Evolutionary conservation across 2,888 invertebrate species (phyloP).

Genomic region (Drosophila peninsularis): DNA sequence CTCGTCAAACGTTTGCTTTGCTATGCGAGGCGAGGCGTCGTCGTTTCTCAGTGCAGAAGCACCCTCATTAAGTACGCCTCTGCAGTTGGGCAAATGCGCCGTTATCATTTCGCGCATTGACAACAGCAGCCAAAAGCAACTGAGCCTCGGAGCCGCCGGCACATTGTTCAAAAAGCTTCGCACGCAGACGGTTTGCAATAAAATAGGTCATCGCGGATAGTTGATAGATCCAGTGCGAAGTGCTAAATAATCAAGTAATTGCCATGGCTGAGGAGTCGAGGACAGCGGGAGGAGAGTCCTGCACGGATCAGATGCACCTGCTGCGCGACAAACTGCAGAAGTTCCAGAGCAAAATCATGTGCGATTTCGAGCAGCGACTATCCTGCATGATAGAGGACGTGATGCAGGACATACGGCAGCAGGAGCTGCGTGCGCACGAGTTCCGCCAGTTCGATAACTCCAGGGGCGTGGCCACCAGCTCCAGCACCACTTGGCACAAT

Average conservation of each 20-base stretch:
- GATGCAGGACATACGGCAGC: conserved; percentile 80
- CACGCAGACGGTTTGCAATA: conserved; percentile 35
- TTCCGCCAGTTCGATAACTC: conserved; percentile 74
- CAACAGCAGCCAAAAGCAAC: conserved; percentile 35
- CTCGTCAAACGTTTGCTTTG: conserved; percentile 2
- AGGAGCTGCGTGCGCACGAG: conserved; percentile 79
- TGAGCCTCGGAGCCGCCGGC: conserved; percentile 6
- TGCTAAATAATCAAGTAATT: no score
- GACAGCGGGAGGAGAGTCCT: conserved; percentile 3
- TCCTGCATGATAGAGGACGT: conserved; percentile 81
- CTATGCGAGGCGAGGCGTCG: conserved; percentile 6
- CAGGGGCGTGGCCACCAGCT: conserved; percentile 5
- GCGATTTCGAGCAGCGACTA: conserved; percentile 81
- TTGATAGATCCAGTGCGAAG: no score
- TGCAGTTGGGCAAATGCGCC: conserved; percentile 30
- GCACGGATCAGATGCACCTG: conserved; percentile 51
- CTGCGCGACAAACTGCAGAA: conserved; percentile 72
- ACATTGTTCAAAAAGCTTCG: conserved; percentile 52
- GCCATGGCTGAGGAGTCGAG: conserved; percentile 42
- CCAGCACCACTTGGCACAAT: conserved; percentile 64
- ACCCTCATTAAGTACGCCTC: conserved; percentile 20
- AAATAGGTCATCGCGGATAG: neutral
- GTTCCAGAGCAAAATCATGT: conserved; percentile 72
- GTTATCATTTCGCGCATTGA: conserved; percentile 46
- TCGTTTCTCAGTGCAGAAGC: neutral